Evolutionary conservation across 2,113 vertebrate genomes (phyloP), one percentile per base, ranked within the genome.

Genomic region (Mobula hypostoma): DNA sequence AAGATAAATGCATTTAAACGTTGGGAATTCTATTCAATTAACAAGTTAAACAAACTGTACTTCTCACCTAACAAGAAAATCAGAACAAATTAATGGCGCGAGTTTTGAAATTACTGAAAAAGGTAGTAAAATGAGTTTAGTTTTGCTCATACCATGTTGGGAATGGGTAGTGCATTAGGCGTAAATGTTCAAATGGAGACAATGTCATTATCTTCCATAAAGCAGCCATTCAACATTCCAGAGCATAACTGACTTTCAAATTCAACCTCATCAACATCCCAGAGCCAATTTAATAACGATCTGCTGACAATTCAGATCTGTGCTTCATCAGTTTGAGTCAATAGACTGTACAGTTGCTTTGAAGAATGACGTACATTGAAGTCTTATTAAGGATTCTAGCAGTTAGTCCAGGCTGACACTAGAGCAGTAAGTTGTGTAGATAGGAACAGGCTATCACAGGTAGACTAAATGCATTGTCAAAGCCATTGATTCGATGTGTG

Each of bases 351-450:
- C 27, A n/a, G 56, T 61, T 87, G 83, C 9, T 63, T 87, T 8
- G 27, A 63, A n/a, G 11, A n/a, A 87, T 9, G 56, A 17, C 29
- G 56, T 63, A 63, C 58, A 17, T 63, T 87, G 12, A n/a, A 87
- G 56, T n/a, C 83, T 24, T 27, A 87, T 58, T n/a, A 87, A 58
- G 83, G 27, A n/a, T 87, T 87, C 61, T 63, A n/a, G 56, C 83
- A 87, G 24, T 87, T 63, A 29, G 29, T 63, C 83, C 9, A 63
- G 83, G 11, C 56, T 14, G 12, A 87, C 27, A 87, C 14, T 58
- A 87, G 56, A 15, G 83, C 58, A 87, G 83, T 58, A 85, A 85
- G 27, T 85, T 85, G 82, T 87, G 83, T 87, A 27, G 83, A 12
- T 61, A 5, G 4, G 58, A 87, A 29, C 56, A 29, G 11, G 24